Base-by-base conservation (phyloP, 1,140 invertebrate species). In the Leptonema lineaticorne region DNA sequence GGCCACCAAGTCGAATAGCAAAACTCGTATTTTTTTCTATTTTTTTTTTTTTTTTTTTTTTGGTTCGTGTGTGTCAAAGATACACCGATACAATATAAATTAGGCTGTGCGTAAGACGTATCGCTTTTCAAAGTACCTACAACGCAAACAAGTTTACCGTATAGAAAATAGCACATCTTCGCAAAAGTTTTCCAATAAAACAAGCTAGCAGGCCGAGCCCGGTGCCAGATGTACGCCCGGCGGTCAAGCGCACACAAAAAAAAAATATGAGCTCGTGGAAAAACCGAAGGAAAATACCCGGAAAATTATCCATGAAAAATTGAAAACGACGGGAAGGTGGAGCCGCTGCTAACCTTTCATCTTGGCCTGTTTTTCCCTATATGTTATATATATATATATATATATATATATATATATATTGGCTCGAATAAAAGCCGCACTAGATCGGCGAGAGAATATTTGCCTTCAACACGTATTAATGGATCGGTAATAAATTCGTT, bases 1-100 rank as follows among this genome's bases (percentile, higher is more conserved):
- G 50, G 50, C 50, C 50, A 53, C 50, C 6, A 26, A 53, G 50
- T 24, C 50, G 50, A 53, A 53, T 53, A 65, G 56, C 57, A 69
- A 72, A 72, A 68, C 67, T 72, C 53, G 56, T 53, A 53, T 30
- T 59, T 33, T 59, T 37, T 59, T 29, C n/a, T n/a, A n/a, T n/a
- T 59, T 33, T 59, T 33, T 53, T 53, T 53, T 26, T 53, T 53
- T 18, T 50, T 22, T 46, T 46, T 48, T 48, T 53, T 53, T 53
- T 53, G 9, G 22, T 53, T 24, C 50, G 18, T 53, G 50, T 53
- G 24, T 72, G 70, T 72, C 70, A 72, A 72, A 69, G 67, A 72
- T 72, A 72, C 70, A 72, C 70, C 70, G 70, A 72, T 72, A 72
- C 70, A 72, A 72, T 72, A 72, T 72, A 72, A 72, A 72, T 72